phyloP scores from a whole-genome alignment of 2,113 vertebrate species.

The Chunga burmeisteri region DNA sequence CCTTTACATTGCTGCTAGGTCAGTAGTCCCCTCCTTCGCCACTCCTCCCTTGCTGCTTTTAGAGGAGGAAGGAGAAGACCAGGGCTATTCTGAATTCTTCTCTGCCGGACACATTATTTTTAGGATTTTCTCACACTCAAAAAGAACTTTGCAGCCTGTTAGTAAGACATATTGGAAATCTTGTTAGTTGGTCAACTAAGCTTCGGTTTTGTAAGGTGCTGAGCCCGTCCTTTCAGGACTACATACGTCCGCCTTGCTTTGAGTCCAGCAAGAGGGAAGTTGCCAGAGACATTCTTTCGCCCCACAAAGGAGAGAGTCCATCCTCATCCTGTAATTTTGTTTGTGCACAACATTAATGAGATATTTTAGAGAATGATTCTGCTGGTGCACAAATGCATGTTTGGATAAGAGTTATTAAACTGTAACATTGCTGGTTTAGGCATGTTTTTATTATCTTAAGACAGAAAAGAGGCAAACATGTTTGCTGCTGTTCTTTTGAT shows the following conservation, averaged over 20 bases:
- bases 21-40: constrained; percentile 16
- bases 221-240: not conserved
- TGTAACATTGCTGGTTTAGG: not conserved
- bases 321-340: not conserved
- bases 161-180: not conserved
- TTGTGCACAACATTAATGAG: not conserved
- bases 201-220: not conserved
- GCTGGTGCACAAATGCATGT: not conserved
- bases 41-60: not conserved
- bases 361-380: not conserved
- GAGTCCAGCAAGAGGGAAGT: not conserved
- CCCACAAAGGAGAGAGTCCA: not conserved
- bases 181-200: not conserved
- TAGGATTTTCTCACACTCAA: not conserved
- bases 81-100: not conserved
- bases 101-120: not conserved
- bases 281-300: not conserved
- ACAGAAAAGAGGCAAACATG: not conserved
- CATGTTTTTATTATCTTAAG: not conserved
- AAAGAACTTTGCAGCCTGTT: not conserved
- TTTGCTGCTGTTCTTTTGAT: not conserved
- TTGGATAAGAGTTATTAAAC: not conserved
- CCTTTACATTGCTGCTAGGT: constrained; percentile 94
- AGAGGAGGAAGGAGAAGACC: not conserved
- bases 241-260: not conserved